Percentiles rank a stretch among this genome's conserved stretches.
Conservation (phyloP, 2,113 vertebrate genomes). For the Cyanocitta stelleri region DNA sequence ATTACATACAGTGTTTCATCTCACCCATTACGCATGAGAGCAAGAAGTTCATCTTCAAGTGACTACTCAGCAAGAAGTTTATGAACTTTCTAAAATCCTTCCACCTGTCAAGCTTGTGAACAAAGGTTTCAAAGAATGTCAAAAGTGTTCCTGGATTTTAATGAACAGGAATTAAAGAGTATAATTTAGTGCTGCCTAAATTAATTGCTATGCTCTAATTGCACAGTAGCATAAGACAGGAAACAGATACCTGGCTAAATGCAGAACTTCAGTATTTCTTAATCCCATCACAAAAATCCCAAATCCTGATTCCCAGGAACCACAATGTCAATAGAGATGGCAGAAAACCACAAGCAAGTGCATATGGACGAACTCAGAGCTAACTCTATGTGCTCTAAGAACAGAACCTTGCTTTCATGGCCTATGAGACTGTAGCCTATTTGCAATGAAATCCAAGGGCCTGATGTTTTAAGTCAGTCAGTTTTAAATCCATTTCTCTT, state of each 20-base stretch:
- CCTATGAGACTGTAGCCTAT: background rate
- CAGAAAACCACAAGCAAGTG: background rate
- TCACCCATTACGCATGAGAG: background rate
- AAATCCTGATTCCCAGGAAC: background rate
- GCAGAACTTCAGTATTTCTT: background rate
- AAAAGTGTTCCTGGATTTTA: conserved; percentile 27
- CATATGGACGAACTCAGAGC: background rate
- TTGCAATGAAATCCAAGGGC: background rate
- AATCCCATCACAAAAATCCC: background rate
- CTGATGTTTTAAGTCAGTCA: background rate
- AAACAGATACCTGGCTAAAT: background rate
- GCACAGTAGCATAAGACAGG: background rate
- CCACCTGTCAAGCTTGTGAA: background rate
- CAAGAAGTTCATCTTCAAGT: background rate
- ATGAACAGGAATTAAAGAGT: background rate
- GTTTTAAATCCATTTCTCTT: background rate
- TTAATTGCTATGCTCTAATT: background rate
- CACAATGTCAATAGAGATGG: background rate
- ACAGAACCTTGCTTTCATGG: background rate
- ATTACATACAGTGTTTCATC: background rate
- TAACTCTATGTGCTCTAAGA: background rate
- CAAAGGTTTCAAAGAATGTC: background rate
- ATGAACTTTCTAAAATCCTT: conserved; percentile 37
- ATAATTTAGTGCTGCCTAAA: background rate
- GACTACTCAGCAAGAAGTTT: conserved; percentile 26